Base-by-base conservation (phyloP, 2,888 invertebrate genomes). In the Xylota sylvarum region DNA sequence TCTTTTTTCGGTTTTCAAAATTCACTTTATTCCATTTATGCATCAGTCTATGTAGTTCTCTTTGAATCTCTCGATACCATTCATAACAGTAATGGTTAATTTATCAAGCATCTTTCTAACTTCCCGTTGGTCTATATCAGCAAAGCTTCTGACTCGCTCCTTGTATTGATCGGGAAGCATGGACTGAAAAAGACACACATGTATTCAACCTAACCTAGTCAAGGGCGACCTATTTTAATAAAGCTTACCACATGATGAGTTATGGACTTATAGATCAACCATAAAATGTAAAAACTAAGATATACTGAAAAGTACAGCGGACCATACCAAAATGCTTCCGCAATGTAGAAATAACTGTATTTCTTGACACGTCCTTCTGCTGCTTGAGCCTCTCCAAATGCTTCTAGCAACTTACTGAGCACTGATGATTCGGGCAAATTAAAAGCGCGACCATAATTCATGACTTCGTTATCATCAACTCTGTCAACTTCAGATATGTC, bases 261-360 rank as follows among this genome's bases (percentile, higher is more conserved):
- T n/a, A 73, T 82, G 9, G 86, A 73, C 19, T 72, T 77, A 0
- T 37, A 40, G 14, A 86, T 46, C 52, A 86, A 58, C 86, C 82
- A 86, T 1, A 86, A 35, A 19, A 56, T 50, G 56, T 82, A 86
- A 40, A 82, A 77, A 35, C 77, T 65, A 9, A 86, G 35, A 19
- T 48, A 86, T 3, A 86, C 73, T 7, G 73, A 78, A 35, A 86
- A 82, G 48, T 73, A 82, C n/a, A 86, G 10, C 35, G 82, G 82
- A 14, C 23, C 19, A 19, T 86, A 86, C 78, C 78, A 86, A 19
- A 56, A n/a, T 7, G 72, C 37, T 0, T 50, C 40, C 35, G 62
- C 30, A 17, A 86, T 43, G 40, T 86, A 86, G 46, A 78, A 86
- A 52, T 86, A 86, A 48, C 86, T 86, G 40, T 86, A 86, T 17